Conservation (phyloP, 2,888 invertebrate species). For the Pammene fasciana region DNA sequence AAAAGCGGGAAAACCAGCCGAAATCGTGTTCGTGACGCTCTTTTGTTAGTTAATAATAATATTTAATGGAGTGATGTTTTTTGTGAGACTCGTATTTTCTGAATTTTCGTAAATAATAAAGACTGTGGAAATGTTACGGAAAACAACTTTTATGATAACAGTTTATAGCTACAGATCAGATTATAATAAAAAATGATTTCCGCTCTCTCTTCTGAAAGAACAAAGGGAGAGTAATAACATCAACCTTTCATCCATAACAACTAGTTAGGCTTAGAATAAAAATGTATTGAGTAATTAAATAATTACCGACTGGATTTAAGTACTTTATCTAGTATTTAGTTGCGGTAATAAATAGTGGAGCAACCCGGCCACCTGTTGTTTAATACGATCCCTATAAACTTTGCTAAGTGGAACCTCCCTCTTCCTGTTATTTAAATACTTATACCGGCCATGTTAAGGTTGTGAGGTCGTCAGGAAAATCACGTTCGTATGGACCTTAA, state of each 20-base stretch:
- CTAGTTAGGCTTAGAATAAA: no score
- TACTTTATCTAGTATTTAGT: no score
- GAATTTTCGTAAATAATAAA: no score
- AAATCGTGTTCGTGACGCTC: conserved; percentile 8
- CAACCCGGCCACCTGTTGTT: neutral
- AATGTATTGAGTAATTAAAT: no score
- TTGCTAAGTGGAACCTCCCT: neutral
- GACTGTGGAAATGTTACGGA: neutral
- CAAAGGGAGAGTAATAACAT: neutral
- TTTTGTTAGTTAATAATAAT: neutral
- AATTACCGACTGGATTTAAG: no score
- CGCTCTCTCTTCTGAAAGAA: neutral
- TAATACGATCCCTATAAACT: conserved; percentile 1
- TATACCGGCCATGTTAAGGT: neutral
- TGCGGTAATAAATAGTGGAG: no score
- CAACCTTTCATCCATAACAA: neutral
- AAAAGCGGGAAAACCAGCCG: conserved; percentile 11
- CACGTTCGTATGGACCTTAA: no score
- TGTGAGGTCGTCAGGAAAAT: neutral
- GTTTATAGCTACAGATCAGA: neutral
- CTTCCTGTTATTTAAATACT: neutral
- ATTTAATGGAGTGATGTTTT: neutral
- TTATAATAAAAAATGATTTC: neutral
- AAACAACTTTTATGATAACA: neutral
- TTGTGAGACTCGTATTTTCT: no score